Percentiles rank a stretch among this genome's conserved stretches.
Conservation (phyloP, 2,888 invertebrate genomes). For the Unio delphinus region DNA sequence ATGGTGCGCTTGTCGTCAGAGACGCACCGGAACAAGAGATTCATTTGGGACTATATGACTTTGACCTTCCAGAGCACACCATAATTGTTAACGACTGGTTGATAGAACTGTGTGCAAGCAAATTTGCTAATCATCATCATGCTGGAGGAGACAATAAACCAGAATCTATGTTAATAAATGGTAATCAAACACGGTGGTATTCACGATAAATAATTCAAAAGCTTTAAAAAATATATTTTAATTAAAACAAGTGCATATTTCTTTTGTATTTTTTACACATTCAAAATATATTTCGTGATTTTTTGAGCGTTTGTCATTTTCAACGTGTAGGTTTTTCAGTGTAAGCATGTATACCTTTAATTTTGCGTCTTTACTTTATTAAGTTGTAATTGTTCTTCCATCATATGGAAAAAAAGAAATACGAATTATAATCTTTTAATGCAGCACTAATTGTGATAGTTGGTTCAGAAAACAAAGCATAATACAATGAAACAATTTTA, state of each 20-base stretch:
- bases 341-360: too few relatives aligned
- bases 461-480: too few relatives aligned
- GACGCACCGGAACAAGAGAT: slow-evolving; percentile 84
- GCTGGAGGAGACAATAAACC: slow-evolving; percentile 88
- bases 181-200: slow-evolving; percentile 66
- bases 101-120: slow-evolving; percentile 79
- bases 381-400: too few relatives aligned
- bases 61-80: slow-evolving; percentile 90
- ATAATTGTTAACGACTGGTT: slow-evolving; percentile 90
- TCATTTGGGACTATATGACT: slow-evolving; percentile 89
- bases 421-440: too few relatives aligned
- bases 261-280: background rate
- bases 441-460: too few relatives aligned
- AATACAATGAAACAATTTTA: too few relatives aligned
- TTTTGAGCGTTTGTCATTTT: too few relatives aligned
- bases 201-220: background rate
- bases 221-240: background rate
- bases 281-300: too few relatives aligned
- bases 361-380: too few relatives aligned
- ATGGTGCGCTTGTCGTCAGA: slow-evolving; percentile 54
- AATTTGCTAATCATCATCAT: slow-evolving; percentile 88
- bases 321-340: too few relatives aligned
- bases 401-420: too few relatives aligned
- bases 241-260: background rate
- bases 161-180: slow-evolving; percentile 85